phyloP scores from a whole-genome alignment of 2,113 vertebrate species.

The Albula goreensis region DNA sequence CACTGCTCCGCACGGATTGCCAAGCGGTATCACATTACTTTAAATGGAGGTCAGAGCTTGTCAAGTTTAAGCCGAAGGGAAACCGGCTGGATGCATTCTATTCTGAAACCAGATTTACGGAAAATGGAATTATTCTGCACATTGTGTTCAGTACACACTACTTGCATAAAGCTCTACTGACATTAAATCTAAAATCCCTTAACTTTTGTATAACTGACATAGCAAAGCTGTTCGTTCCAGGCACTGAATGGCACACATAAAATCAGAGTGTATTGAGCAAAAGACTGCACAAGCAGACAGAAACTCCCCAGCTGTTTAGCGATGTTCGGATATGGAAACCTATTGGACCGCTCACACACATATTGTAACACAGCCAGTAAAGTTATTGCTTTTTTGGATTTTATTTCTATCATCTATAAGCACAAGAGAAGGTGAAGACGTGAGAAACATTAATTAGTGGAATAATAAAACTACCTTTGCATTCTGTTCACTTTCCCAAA shows the following conservation, averaged over 20 bases:
- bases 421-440: too few relatives aligned
- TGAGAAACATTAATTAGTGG: too few relatives aligned
- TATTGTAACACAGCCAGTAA: too few relatives aligned
- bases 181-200: background rate
- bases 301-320: background rate
- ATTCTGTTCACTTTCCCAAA: too few relatives aligned
- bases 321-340: background rate
- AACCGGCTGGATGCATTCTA: conserved; percentile 29
- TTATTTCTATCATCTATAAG: too few relatives aligned
- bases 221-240: background rate
- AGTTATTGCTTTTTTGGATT: too few relatives aligned
- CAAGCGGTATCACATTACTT: conserved; percentile 66
- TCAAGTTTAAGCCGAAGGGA: conserved; percentile 37
- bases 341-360: too few relatives aligned
- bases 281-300: background rate
- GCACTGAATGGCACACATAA: background rate
- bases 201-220: background rate
- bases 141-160: background rate
- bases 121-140: background rate
- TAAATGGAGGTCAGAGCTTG: conserved; percentile 54
- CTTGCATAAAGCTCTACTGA: too few relatives aligned
- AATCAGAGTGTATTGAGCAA: background rate
- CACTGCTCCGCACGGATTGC: conserved; percentile 48
- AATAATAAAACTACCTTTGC: too few relatives aligned
- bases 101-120: background rate